Evolutionary conservation across 1,140 invertebrate genomes (phyloP).

Genomic region (Helicorthomorpha holstii): DNA sequence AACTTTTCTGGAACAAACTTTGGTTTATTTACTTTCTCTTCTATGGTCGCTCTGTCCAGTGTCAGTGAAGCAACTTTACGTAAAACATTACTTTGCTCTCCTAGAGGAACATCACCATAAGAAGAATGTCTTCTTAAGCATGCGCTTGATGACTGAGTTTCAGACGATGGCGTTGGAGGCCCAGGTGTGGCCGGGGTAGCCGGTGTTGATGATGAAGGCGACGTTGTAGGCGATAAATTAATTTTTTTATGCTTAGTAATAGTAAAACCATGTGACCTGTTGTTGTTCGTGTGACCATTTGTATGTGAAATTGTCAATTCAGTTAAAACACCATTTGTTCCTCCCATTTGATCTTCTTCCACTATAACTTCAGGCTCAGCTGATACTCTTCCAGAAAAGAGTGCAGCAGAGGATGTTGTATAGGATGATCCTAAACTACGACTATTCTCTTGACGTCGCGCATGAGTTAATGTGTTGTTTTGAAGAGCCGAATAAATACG

Average conservation of each 20-base stretch:
- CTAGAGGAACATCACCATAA: constrained; percentile 25
- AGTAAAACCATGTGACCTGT: constrained; percentile 16
- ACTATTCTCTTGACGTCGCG: background rate
- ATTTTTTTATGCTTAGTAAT: constrained; percentile 30
- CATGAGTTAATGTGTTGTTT: too few relatives aligned
- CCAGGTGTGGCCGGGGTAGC: background rate
- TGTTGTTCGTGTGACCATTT: background rate
- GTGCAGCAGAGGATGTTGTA: background rate
- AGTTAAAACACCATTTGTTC: background rate
- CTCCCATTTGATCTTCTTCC: background rate
- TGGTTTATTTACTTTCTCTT: constrained; percentile 41
- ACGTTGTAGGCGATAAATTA: background rate
- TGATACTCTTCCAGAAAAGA: background rate
- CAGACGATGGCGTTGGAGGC: background rate
- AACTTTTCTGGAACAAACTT: constrained; percentile 66
- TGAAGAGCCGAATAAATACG: too few relatives aligned
- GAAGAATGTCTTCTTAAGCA: constrained; percentile 26
- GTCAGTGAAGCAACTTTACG: constrained; percentile 67
- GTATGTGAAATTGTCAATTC: background rate
- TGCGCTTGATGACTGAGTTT: background rate
- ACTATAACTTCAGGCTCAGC: background rate
- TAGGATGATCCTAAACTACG: background rate
- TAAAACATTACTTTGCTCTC: constrained; percentile 44
- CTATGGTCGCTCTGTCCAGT: constrained; percentile 43
- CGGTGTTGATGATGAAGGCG: background rate